Conservation (phyloP, 2,797 vertebrate species). For the Mastacembelus armatus region DNA sequence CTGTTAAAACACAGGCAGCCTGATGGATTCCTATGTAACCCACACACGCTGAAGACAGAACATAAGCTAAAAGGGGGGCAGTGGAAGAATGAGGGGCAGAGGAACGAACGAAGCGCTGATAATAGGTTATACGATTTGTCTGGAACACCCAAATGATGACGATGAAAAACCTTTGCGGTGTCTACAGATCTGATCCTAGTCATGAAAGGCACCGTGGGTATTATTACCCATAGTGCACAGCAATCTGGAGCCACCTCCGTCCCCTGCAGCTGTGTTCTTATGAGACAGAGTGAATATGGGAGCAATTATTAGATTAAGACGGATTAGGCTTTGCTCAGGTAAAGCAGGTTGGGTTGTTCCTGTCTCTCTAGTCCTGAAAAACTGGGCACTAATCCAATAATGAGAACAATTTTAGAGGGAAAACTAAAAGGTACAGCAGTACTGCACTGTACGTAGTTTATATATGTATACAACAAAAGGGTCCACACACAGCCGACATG, state of each 20-base stretch:
- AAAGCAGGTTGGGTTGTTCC: slow-evolving; percentile 42
- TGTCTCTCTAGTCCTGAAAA: slow-evolving; percentile 54
- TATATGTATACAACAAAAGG: slow-evolving; percentile 30
- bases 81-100: not conserved
- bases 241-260: slow-evolving; percentile 49
- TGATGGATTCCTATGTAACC: slow-evolving; percentile 52
- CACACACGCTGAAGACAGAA: slow-evolving; percentile 28
- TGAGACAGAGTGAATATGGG: slow-evolving; percentile 60
- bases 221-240: slow-evolving; percentile 63
- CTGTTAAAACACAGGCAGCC: slow-evolving; percentile 72
- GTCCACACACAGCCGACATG: slow-evolving; percentile 24
- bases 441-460: slow-evolving; percentile 8
- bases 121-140: slow-evolving; percentile 40
- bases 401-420: slow-evolving; percentile 57
- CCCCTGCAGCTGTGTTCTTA: slow-evolving; percentile 69
- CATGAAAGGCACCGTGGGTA: slow-evolving; percentile 51
- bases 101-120: slow-evolving; percentile 21
- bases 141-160: slow-evolving; percentile 38
- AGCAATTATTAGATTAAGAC: slow-evolving; percentile 79
- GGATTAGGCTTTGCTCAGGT: slow-evolving; percentile 71
- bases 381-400: slow-evolving; percentile 70
- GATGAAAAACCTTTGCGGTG: slow-evolving; percentile 27
- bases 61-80: slow-evolving; percentile 13
- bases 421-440: slow-evolving; percentile 27
- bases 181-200: slow-evolving; percentile 43